Evolutionary conservation across 64 coral and sea anemone genomes (phyloP).

Genomic region (Dendrophyllia cribrosa): DNA sequence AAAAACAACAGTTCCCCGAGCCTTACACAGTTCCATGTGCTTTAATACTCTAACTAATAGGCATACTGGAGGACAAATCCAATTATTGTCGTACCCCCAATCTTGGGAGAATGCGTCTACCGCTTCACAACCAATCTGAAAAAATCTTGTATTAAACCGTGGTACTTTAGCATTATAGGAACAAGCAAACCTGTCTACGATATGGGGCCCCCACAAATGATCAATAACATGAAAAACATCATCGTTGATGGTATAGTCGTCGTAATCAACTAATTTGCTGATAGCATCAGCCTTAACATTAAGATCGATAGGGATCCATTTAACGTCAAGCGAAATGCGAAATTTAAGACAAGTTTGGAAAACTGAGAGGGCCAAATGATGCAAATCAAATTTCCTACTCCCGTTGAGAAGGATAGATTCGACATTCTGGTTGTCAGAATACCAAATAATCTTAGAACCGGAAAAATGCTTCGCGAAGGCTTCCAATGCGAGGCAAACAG

Average conservation of each 20-base stretch:
- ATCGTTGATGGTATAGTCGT: neutral
- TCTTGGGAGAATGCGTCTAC: no score
- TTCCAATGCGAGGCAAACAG: constrained; percentile 7
- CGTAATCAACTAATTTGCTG: neutral
- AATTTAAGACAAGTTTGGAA: constrained; percentile 19
- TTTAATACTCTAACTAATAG: neutral
- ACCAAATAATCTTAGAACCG: constrained; percentile 47
- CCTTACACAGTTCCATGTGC: constrained; percentile 16
- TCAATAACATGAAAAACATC: neutral
- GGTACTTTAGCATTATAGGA: no score
- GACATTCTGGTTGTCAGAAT: constrained; percentile 54
- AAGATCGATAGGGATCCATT: neutral
- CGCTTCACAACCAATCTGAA: no score
- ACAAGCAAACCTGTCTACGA: no score
- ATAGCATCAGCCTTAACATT: neutral
- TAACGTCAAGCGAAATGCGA: constrained; percentile 1
- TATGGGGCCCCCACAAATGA: neutral
- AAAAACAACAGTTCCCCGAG: neutral
- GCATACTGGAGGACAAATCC: neutral
- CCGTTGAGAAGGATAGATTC: constrained; percentile 43
- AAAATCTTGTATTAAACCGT: no score
- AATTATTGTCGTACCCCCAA: no score
- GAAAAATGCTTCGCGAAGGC: neutral
- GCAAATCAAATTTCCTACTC: constrained; percentile 45
- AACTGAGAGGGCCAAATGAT: constrained; percentile 18